Percentiles rank a stretch among this genome's conserved stretches.
Conservation (phyloP, 2,113 vertebrate species). For the Eolophus roseicapilla region DNA sequence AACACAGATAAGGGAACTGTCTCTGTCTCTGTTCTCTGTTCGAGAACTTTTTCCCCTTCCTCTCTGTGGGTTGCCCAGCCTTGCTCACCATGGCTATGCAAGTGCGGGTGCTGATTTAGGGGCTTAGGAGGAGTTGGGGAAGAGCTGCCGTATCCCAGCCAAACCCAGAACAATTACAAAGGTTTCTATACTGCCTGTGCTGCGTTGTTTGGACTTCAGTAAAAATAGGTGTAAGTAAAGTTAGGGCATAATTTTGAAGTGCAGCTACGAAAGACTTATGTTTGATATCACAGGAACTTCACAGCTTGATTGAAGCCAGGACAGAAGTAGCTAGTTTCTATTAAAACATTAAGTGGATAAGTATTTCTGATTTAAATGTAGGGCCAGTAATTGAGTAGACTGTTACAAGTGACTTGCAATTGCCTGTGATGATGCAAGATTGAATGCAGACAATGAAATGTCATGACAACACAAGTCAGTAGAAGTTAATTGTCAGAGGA, state of each 20-base stretch:
- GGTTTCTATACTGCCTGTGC: neutral
- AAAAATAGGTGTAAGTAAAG: neutral
- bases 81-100: neutral
- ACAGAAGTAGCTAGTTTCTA: neutral
- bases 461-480: neutral
- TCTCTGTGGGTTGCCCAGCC: neutral
- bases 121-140: neutral
- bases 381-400: neutral
- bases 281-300: neutral
- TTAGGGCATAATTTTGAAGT: neutral
- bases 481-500: neutral
- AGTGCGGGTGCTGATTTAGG: neutral
- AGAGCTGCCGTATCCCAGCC: neutral
- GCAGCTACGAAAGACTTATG: neutral
- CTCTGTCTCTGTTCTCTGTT: neutral
- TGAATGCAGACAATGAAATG: neutral
- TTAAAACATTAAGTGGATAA: neutral
- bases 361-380: neutral
- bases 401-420: neutral
- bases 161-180: neutral
- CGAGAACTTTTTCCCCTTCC: neutral
- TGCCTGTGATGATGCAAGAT: neutral
- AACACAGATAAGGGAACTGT: neutral
- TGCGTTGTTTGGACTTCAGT: neutral
- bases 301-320: neutral